A percentile compares a stretch with the other conserved stretches of the same genome.
phyloP scores from a whole-genome alignment of 2,888 invertebrate genomes.

The Merodon equestris region DNA sequence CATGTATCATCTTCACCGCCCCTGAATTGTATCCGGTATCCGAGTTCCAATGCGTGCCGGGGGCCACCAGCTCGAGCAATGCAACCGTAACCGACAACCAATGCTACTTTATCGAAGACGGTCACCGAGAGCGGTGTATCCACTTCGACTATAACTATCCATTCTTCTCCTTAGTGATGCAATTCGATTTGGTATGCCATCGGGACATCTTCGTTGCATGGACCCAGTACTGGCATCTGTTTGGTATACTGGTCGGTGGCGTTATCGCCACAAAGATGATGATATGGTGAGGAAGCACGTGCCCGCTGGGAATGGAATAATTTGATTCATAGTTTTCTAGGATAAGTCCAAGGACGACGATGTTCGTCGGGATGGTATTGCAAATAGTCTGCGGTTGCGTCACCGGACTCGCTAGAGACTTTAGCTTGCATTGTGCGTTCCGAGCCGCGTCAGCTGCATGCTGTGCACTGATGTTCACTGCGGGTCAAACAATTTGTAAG shows the following conservation, averaged over 20 bases:
- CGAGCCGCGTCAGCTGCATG: slow-evolving; percentile 78
- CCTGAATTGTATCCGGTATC: slow-evolving; percentile 75
- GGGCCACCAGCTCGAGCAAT: slow-evolving; percentile 57
- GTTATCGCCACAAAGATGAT: slow-evolving; percentile 78
- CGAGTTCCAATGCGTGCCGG: slow-evolving; percentile 73
- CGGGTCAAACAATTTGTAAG: slow-evolving; percentile 79
- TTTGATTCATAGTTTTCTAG: slow-evolving; percentile 68
- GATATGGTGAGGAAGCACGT: slow-evolving; percentile 70
- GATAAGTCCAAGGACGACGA: slow-evolving; percentile 77
- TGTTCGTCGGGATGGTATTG: slow-evolving; percentile 77
- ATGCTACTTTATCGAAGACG: slow-evolving; percentile 71
- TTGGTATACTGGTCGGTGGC: slow-evolving; percentile 79
- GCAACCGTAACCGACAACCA: slow-evolving; percentile 72
- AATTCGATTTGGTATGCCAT: slow-evolving; percentile 79
- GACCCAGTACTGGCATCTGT: slow-evolving; percentile 79
- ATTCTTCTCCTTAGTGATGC: slow-evolving; percentile 77
- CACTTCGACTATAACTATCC: slow-evolving; percentile 73
- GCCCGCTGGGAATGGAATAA: neutral
- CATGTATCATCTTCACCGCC: slow-evolving; percentile 79
- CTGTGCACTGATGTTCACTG: slow-evolving; percentile 79
- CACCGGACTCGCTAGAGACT: slow-evolving; percentile 77
- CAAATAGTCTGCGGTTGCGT: slow-evolving; percentile 78
- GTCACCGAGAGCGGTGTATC: slow-evolving; percentile 70
- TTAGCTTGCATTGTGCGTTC: slow-evolving; percentile 78
- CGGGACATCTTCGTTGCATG: slow-evolving; percentile 78